Evolutionary conservation across 2,797 vertebrate species (phyloP).

Genomic region (Ambastaia sidthimunki): DNA sequence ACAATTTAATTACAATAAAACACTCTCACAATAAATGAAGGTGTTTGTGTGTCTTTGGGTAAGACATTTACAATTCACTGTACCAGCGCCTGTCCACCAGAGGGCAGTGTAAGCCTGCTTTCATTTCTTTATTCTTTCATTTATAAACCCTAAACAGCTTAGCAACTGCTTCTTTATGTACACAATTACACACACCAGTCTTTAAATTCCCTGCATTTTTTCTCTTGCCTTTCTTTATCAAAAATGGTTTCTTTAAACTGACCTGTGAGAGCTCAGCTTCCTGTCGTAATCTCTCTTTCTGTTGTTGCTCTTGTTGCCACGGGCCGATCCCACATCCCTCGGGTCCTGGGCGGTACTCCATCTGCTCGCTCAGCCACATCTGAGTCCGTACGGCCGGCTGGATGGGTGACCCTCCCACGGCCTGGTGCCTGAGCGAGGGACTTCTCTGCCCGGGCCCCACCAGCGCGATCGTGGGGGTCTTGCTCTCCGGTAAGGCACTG

Average conservation of each 20-base stretch:
- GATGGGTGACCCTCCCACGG: conserved; percentile 82
- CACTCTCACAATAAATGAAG: neutral
- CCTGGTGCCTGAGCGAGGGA: conserved; percentile 75
- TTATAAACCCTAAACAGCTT: neutral
- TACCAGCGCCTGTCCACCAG: conserved; percentile 63
- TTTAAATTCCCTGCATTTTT: neutral
- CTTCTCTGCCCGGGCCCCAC: conserved; percentile 73
- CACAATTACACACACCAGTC: neutral
- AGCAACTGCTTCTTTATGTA: too few relatives aligned
- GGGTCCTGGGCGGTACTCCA: conserved; percentile 81
- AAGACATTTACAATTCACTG: neutral
- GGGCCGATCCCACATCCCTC: conserved; percentile 70
- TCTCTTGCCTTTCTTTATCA: neutral
- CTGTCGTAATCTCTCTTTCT: conserved; percentile 70
- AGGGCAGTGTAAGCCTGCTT: conserved; percentile 68
- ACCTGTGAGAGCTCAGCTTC: conserved; percentile 83
- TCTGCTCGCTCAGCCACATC: conserved; percentile 95
- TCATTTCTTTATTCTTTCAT: neutral
- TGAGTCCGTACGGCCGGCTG: conserved; percentile 90
- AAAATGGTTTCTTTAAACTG: conserved; percentile 52
- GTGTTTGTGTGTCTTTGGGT: conserved; percentile 1
- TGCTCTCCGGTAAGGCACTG: conserved; percentile 86
- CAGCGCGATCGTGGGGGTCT: conserved; percentile 60
- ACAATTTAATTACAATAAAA: conserved; percentile 30
- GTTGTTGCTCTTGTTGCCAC: conserved; percentile 79